These are phyloP conservation scores for Vireo griseus DNA, from an alignment of 2,797 vertebrate species.

Conservation along the genomic window DNA sequence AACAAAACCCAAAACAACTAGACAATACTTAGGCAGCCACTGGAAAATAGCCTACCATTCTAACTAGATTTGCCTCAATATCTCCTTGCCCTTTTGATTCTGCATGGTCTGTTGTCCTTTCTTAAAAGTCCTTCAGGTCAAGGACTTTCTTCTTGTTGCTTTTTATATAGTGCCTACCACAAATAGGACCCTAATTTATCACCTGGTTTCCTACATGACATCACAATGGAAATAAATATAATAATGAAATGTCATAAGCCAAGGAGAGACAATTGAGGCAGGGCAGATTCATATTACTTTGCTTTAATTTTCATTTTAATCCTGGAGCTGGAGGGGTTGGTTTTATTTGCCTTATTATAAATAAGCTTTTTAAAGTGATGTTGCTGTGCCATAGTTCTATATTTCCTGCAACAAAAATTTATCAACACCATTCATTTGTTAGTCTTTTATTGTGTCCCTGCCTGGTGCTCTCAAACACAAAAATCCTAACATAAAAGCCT, in stretches of 20 bases:
- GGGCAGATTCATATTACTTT: neutral
- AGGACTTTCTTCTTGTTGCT: neutral
- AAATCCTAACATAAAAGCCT: neutral
- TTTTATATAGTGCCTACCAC: neutral
- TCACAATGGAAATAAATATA: neutral
- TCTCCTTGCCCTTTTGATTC: neutral
- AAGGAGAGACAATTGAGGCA: neutral
- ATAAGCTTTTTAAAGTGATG: neutral
- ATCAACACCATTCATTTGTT: neutral
- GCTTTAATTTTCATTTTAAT: neutral
- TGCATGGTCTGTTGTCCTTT: neutral
- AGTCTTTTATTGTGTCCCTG: neutral
- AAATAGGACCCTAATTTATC: neutral
- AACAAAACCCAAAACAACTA: neutral
- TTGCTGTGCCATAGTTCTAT: neutral
- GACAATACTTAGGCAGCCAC: neutral
- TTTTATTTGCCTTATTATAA: neutral
- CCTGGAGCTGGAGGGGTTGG: neutral
- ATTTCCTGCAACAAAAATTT: neutral
- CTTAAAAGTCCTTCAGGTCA: neutral
- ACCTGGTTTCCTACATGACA: neutral
- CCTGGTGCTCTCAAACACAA: neutral
- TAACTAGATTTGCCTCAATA: neutral
- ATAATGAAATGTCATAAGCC: neutral
- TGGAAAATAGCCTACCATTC: neutral